phyloP scores from a whole-genome alignment of 2,113 vertebrate species.

The Taurulus bubalis region DNA sequence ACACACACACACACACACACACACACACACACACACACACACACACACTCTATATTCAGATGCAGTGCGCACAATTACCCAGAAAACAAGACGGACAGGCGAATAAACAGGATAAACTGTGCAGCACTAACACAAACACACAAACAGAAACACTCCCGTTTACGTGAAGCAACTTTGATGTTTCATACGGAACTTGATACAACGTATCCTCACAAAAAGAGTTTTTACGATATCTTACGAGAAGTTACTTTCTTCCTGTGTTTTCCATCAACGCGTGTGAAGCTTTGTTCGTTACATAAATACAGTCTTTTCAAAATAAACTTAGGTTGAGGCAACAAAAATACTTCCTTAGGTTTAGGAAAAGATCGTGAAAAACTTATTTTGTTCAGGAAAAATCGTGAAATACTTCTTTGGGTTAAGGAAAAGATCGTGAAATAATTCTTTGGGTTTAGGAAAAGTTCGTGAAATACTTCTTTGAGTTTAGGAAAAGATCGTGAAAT shows the following conservation, averaged over 20 bases:
- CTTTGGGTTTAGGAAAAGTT: no score
- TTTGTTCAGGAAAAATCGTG: no score
- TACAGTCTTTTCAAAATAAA: not conserved
- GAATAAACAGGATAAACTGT: slow-evolving; percentile 15
- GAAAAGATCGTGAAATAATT: no score
- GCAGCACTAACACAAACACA: no score
- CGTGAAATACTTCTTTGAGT: no score
- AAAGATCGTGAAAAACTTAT: not conserved
- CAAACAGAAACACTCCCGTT: not conserved
- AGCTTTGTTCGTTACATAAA: not conserved
- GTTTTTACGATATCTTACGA: not conserved
- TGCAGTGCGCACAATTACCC: slow-evolving; percentile 25
- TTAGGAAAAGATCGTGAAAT: not conserved
- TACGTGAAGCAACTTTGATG: not conserved
- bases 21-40: slow-evolving; percentile 8
- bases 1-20: not conserved
- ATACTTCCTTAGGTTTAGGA: not conserved
- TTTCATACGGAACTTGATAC: not conserved
- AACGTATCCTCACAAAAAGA: no score
- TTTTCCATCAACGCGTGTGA: no score
- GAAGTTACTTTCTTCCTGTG: no score
- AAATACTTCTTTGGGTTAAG: no score
- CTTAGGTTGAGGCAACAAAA: no score
- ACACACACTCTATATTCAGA: slow-evolving; percentile 16
- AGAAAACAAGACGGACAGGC: slow-evolving; percentile 19